Percentiles rank a stretch among this genome's conserved stretches.
Conservation (phyloP, 35 echinoderm and acorn worm species). For the Eucidaris tribuloides region DNA sequence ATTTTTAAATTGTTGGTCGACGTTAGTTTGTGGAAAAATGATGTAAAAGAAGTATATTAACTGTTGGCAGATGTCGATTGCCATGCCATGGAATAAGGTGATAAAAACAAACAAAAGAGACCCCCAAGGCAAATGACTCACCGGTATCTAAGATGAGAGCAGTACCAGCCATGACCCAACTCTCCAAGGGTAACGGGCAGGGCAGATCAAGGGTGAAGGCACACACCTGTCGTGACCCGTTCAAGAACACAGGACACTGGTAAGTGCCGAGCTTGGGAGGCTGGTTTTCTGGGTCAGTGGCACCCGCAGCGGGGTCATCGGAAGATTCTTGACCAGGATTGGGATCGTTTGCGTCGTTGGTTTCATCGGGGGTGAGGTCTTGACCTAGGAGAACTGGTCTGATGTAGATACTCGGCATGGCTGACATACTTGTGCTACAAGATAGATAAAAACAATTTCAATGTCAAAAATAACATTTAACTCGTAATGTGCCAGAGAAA, state of each 20-base stretch:
- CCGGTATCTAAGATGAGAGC: conserved; percentile 85
- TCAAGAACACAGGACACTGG: conserved; percentile 86
- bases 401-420: conserved; percentile 80
- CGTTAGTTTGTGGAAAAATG: background rate
- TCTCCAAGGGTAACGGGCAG: conserved; percentile 53
- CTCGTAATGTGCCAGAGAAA: no score
- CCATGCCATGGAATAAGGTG: background rate
- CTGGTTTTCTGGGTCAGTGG: conserved; percentile 2
- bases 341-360: background rate
- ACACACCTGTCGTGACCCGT: conserved; percentile 65
- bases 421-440: conserved; percentile 27
- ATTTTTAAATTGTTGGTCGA: background rate
- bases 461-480: no score
- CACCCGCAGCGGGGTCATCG: background rate
- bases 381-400: conserved; percentile 18
- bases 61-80: no score
- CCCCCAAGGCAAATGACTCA: background rate
- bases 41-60: background rate
- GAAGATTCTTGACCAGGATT: background rate
- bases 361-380: conserved; percentile 8
- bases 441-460: no score
- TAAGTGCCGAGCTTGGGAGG: conserved; percentile 6
- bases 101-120: background rate
- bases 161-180: conserved; percentile 71
- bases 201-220: conserved; percentile 64